Evolutionary conservation across 2,797 vertebrate genomes (phyloP), one percentile per base, ranked within the genome.

Genomic region (Crenuchus spilurus): DNA sequence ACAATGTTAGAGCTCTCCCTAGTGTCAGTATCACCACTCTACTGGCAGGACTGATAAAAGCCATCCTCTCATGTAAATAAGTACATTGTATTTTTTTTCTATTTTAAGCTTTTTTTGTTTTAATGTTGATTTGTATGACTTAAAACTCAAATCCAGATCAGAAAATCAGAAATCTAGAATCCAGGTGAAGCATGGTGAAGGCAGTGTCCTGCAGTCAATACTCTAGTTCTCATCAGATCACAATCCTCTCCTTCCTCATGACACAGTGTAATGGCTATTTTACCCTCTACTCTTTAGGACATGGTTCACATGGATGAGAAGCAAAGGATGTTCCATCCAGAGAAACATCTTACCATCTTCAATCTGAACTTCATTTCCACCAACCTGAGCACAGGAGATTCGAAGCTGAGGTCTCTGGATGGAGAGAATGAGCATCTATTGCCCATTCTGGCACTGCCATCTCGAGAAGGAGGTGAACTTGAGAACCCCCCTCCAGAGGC

Each of bases 321-420:
- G 10, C 20, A 20, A 0, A 63, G 69, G 54, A 72, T 1, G 4
- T 61, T 79, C 4, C 66, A 69, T 30, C 74, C 74, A 0, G 74
- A 79, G 41, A 31, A 44, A 8, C 65, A 44, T 41, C 9, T 10
- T 2, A 58, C 71, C 62, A 55, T 52, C 6, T 33, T 77, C 57
- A 68, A 74, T 16, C 1, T 82, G 3, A 74, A 60, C 46, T 0
- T 81, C 42, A 16, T 76, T 6, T 46, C 13, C 33, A 2, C 22
- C n/a, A 52, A 13, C 6, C 10, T 24, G 14, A 35, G 8, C 20
- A 31, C 2, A 1, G 49, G 41, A 1, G 71, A 49, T 0, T 42
- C 65, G 0, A 58, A 55, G 18, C 2, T 0, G 4, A 24, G n/a
- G 4, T 24, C 14, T 11, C 20, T 7, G 1, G 6, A 11, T 0